These are phyloP conservation scores for Agrotis puta DNA, from an alignment of 2,888 invertebrate genomes.

Conservation along the genomic window DNA sequence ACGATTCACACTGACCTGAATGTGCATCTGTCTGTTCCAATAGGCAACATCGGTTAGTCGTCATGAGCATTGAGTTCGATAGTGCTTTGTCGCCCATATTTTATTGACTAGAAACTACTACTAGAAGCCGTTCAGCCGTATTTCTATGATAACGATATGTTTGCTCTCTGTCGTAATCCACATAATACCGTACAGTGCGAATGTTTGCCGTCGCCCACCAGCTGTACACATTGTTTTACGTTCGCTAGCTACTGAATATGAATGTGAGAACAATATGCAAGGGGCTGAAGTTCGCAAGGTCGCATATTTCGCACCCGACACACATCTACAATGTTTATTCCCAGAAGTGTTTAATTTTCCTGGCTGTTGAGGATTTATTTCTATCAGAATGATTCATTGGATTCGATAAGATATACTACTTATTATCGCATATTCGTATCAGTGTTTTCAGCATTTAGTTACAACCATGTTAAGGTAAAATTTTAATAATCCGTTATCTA, in stretches of 20 bases:
- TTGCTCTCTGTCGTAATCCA: constrained; percentile 42
- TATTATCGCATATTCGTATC: constrained; percentile 7
- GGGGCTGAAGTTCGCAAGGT: constrained; percentile 41
- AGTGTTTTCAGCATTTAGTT: constrained; percentile 21
- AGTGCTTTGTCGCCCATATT: constrained; percentile 27
- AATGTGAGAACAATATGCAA: constrained; percentile 46
- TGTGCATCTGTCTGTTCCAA: constrained; percentile 60
- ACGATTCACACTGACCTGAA: constrained; percentile 63
- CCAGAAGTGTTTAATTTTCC: constrained; percentile 22
- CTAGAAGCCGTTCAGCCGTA: constrained; percentile 10
- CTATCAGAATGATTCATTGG: constrained; percentile 21
- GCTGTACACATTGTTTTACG: constrained; percentile 56
- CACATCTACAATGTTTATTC: constrained; percentile 17
- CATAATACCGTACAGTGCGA: constrained; percentile 31
- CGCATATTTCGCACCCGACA: constrained; percentile 20
- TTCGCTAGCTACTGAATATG: constrained; percentile 45
- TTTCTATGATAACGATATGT: constrained; percentile 35
- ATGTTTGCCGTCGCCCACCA: constrained; percentile 47
- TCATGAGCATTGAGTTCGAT: constrained; percentile 30
- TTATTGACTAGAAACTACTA: constrained; percentile 32
- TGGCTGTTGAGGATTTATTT: constrained; percentile 19
- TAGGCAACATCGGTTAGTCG: constrained; percentile 39
- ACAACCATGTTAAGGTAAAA: constrained; percentile 10
- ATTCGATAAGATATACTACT: constrained; percentile 48
- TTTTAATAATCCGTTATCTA: constrained; percentile 15